Evolutionary conservation across 2,797 vertebrate genomes (phyloP), one percentile per base, ranked within the genome.

Genomic region (Tiaroga cobitis): DNA sequence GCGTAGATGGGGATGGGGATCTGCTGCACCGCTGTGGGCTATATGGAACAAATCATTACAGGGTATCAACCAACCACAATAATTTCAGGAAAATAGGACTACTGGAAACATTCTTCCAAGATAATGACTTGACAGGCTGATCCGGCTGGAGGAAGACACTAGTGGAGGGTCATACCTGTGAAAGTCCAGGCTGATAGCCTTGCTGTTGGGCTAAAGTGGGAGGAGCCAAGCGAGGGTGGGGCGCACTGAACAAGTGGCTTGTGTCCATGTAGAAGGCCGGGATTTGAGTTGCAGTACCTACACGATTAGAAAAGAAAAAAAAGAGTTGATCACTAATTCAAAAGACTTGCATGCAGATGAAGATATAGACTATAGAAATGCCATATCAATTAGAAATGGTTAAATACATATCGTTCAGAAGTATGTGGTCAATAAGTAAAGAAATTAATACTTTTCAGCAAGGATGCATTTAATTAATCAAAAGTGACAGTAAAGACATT

Each of bases 181-280:
- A 99, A n/a, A 99, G 97, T 2, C 97, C 97, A 0, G 98, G 97
- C 46, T 99, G 98, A 90, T 96, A 99, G 87, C 97, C 97, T 88
- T 99, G 98, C 85, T 98, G 98, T 85, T 99, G 98, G 2, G 97
- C 97, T 89, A 99, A 89, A 63, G 98, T 97, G 11, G 97, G 97
- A 0, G 98, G 98, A 56, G 96, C 97, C 91, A 99, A 87, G n/a
- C 98, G 97, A 0, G 98, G 97, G 59, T 99, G 98, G 0, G 99
- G 98, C n/a, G 97, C 95, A 63, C 92, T 97, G 94, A 99, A 99
- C 1, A 99, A 93, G 83, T 99, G 98, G 92, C 98, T 99, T 37
- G 98, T 98, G 91, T 99, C 98, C 98, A 99, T 98, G 85, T 99
- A 99, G 93, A 99, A 99, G 0, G 98, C 96, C 83, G 98, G 97